A percentile compares a stretch with the other conserved stretches of the same genome.
Evolutionary conservation across 2,888 invertebrate species (phyloP).

Genomic region (Lapara coniferarum): DNA sequence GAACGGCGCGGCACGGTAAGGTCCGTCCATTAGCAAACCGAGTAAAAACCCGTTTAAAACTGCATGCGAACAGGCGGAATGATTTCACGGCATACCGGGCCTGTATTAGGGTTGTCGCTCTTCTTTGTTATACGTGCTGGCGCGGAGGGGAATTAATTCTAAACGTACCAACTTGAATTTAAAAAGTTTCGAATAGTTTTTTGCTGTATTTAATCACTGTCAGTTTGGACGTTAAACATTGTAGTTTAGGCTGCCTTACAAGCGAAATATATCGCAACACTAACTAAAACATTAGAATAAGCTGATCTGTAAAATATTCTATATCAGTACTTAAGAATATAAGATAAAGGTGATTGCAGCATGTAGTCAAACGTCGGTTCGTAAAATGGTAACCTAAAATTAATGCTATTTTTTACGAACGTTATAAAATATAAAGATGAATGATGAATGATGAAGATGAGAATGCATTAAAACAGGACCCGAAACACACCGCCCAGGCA

Average conservation of each 20-base stretch:
- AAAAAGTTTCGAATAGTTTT: conserved; percentile 13
- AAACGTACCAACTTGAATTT: conserved; percentile 13
- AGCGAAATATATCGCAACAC: neutral
- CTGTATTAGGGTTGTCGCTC: conserved; percentile 19
- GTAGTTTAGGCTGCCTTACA: neutral
- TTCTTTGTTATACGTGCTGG: conserved; percentile 20
- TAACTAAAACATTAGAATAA: neutral
- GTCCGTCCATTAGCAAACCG: conserved; percentile 65
- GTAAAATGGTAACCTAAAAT: neutral
- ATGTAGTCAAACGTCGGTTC: neutral
- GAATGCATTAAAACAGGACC: neutral
- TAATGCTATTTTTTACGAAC: neutral
- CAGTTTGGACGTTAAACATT: neutral
- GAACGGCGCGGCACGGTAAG: conserved; percentile 59
- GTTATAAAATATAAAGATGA: conserved; percentile 17
- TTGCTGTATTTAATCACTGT: conserved; percentile 17
- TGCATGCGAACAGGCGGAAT: conserved; percentile 48
- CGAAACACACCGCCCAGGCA: conserved; percentile 45
- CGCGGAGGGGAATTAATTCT: conserved; percentile 21
- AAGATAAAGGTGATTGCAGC: neutral
- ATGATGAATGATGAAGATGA: conserved; percentile 9
- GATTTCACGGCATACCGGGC: conserved; percentile 62
- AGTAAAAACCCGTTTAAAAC: conserved; percentile 56
- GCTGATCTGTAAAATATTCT: neutral
- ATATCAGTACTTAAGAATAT: no score